phyloP scores from a whole-genome alignment of 2,888 invertebrate genomes.

The Rhagophthalmus giganteus region DNA sequence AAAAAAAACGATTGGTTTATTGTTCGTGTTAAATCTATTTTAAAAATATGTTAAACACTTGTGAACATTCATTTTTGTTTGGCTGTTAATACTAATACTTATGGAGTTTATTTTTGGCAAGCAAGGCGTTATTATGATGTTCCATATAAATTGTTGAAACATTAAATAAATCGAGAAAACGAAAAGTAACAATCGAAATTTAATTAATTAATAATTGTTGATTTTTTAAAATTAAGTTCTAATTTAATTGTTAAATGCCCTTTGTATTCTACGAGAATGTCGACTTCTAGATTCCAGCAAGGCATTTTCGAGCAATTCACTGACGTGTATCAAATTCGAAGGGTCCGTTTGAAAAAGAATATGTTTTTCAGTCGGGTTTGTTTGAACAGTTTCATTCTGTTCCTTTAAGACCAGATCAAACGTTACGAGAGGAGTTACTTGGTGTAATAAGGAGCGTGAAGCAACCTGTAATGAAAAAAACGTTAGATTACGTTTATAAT shows the following conservation, averaged over 20 bases:
- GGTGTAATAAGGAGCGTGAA: slow-evolving; percentile 62
- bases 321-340: slow-evolving; percentile 64
- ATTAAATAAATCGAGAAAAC: too few species aligned
- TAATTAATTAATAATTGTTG: too few species aligned
- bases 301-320: slow-evolving; percentile 65
- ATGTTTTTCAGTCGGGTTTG: slow-evolving; percentile 51
- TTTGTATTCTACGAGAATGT: slow-evolving; percentile 51
- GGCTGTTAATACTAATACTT: too few species aligned
- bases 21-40: too few species aligned
- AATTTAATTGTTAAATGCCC: slow-evolving; percentile 42
- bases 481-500: too few species aligned
- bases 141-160: too few species aligned
- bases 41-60: too few species aligned
- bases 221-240: background rate
- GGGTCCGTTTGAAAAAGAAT: slow-evolving; percentile 63
- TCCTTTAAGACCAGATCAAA: slow-evolving; percentile 58
- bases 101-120: too few species aligned
- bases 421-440: slow-evolving; percentile 62
- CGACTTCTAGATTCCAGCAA: slow-evolving; percentile 63
- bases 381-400: slow-evolving; percentile 41
- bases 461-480: slow-evolving; percentile 61
- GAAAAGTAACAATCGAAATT: too few species aligned
- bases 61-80: too few species aligned
- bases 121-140: too few species aligned
- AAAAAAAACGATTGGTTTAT: too few species aligned